These are phyloP conservation scores for Prosapia bicincta DNA, from an alignment of 2,888 invertebrate species.

Conservation along the genomic window DNA sequence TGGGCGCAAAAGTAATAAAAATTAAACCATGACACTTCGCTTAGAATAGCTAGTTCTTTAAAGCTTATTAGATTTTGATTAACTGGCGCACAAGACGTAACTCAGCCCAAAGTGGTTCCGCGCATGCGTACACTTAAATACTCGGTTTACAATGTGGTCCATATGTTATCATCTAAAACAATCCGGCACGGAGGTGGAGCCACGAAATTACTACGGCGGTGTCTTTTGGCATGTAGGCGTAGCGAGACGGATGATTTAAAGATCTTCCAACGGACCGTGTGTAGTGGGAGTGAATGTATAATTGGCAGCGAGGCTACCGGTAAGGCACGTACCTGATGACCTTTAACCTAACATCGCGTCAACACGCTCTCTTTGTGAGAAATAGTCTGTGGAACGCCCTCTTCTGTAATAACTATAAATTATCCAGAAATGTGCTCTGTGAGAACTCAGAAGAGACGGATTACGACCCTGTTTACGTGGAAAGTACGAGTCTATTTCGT, in stretches of 20 bases:
- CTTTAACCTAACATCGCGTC: background rate
- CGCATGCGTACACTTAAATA: too few relatives aligned
- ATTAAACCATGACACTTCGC: too few relatives aligned
- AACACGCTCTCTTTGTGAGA: background rate
- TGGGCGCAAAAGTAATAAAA: too few relatives aligned
- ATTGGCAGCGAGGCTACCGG: background rate
- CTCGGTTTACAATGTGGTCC: background rate
- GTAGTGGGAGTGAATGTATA: background rate
- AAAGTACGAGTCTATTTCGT: background rate
- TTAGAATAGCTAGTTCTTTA: too few relatives aligned
- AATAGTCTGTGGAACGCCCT: background rate
- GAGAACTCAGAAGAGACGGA: background rate
- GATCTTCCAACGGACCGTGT: background rate
- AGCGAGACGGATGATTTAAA: background rate
- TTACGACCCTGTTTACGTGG: background rate
- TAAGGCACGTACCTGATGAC: background rate
- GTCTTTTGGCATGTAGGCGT: background rate
- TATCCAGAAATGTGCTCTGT: background rate
- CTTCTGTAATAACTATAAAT: background rate
- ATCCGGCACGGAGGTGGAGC: too few relatives aligned
- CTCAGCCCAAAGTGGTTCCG: too few relatives aligned
- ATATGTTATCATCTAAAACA: background rate
- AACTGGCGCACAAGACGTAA: too few relatives aligned
- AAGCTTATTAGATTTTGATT: too few relatives aligned
- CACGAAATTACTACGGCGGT: too few relatives aligned